A percentile compares a stretch with the other conserved stretches of the same genome.
These are phyloP conservation scores for Sphaeridia pumilis DNA, from an alignment of 2,888 invertebrate genomes.

Conservation along the genomic window DNA sequence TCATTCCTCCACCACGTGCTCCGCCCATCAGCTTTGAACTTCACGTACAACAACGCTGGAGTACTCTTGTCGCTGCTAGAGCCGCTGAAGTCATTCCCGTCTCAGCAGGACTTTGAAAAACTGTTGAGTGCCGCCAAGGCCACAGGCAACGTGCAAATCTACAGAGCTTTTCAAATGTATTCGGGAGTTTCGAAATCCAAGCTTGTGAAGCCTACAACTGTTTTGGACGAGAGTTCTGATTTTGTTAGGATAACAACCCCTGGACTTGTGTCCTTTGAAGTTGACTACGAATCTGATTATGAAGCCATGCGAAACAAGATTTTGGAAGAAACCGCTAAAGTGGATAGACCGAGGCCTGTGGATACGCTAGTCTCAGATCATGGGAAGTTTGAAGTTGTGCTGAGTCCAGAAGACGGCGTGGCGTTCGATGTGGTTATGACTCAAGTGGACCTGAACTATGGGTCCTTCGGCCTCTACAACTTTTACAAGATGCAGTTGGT, in stretches of 20 bases:
- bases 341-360: slow-evolving; percentile 5
- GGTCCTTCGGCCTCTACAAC: slow-evolving; percentile 44
- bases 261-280: neutral
- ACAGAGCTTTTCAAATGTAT: slow-evolving; percentile 10
- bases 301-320: slow-evolving; percentile 16
- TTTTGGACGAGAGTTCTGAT: neutral
- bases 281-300: slow-evolving; percentile 3
- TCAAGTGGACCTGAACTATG: slow-evolving; percentile 42
- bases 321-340: slow-evolving; percentile 10
- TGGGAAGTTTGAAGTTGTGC: slow-evolving; percentile 37
- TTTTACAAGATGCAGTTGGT: slow-evolving; percentile 46
- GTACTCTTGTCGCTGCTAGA: slow-evolving; percentile 1
- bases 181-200: slow-evolving; percentile 6
- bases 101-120: no score
- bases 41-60: neutral
- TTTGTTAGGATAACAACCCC: neutral
- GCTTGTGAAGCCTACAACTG: neutral
- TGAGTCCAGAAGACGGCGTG: slow-evolving; percentile 38
- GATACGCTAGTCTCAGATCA: slow-evolving; percentile 22
- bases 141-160: slow-evolving; percentile 1
- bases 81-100: neutral
- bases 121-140: no score
- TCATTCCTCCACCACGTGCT: slow-evolving; percentile 26
- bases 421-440: slow-evolving; percentile 43
- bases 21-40: slow-evolving; percentile 7